Evolutionary conservation across 1,140 invertebrate genomes (phyloP).

Genomic region (Bombus breviceps): DNA sequence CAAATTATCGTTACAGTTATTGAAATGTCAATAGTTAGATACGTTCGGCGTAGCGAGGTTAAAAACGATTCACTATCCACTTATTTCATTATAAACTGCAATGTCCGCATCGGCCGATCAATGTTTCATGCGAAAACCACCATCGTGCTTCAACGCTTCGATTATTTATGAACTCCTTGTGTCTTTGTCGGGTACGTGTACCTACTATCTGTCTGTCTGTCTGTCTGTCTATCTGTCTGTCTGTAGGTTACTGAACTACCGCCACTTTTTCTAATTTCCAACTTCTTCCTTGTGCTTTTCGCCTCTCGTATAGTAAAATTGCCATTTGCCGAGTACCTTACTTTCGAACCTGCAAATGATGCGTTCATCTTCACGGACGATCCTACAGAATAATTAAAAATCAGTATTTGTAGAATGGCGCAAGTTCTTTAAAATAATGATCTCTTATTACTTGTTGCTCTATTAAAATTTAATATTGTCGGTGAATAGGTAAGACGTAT

Average conservation of each 20-base stretch:
- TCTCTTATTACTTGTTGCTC: background rate
- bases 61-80: constrained; percentile 62
- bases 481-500: background rate
- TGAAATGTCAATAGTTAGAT: constrained; percentile 38
- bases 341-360: background rate
- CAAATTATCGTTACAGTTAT: constrained; percentile 26
- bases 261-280: constrained; percentile 60
- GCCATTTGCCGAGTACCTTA: background rate
- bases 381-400: no score
- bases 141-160: constrained; percentile 78
- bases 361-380: background rate
- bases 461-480: background rate
- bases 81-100: constrained; percentile 78
- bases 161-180: constrained; percentile 82
- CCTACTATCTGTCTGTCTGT: constrained; percentile 55
- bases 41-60: constrained; percentile 19
- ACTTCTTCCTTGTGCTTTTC: constrained; percentile 26
- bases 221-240: constrained; percentile 44
- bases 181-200: constrained; percentile 76
- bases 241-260: constrained; percentile 75
- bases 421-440: background rate
- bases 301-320: background rate
- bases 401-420: no score
- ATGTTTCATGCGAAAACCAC: constrained; percentile 82
- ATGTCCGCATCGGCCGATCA: constrained; percentile 77